Conservation (phyloP, 2,797 vertebrate species). For the Eutrigla gurnardus region DNA sequence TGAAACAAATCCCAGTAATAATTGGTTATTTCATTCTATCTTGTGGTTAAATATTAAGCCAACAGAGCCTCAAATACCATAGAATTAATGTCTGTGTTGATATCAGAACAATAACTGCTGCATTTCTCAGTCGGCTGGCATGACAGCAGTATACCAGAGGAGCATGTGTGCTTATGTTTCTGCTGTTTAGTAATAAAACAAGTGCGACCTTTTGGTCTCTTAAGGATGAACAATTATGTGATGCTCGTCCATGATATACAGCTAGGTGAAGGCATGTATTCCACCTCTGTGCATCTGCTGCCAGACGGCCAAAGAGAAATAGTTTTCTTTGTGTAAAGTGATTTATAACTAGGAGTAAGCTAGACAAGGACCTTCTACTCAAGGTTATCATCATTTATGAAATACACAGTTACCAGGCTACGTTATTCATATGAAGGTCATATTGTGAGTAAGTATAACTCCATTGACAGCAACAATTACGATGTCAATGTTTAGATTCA, state of each 20-base stretch:
- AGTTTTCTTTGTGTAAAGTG: background rate
- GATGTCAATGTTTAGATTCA: background rate
- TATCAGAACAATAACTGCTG: constrained; percentile 16
- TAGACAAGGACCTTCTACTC: background rate
- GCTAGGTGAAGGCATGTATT: constrained; percentile 1
- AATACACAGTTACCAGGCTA: background rate
- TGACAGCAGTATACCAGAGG: constrained; percentile 16
- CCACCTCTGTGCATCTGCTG: background rate
- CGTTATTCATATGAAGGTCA: background rate
- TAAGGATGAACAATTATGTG: background rate
- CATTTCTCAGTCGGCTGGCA: constrained; percentile 40
- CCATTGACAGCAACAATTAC: background rate
- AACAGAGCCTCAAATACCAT: background rate
- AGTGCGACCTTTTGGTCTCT: constrained; percentile 17
- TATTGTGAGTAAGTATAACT: background rate
- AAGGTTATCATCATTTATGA: background rate
- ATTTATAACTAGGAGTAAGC: background rate
- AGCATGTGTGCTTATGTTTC: constrained; percentile 9
- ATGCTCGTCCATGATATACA: background rate
- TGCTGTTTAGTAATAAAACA: constrained; percentile 14
- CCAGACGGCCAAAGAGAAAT: background rate
- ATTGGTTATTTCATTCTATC: background rate
- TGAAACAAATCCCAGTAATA: background rate
- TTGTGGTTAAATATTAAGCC: constrained; percentile 1
- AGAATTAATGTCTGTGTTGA: constrained; percentile 11